Conservation (phyloP, 2,888 invertebrate genomes). For the Pristionchus arcanus region DNA sequence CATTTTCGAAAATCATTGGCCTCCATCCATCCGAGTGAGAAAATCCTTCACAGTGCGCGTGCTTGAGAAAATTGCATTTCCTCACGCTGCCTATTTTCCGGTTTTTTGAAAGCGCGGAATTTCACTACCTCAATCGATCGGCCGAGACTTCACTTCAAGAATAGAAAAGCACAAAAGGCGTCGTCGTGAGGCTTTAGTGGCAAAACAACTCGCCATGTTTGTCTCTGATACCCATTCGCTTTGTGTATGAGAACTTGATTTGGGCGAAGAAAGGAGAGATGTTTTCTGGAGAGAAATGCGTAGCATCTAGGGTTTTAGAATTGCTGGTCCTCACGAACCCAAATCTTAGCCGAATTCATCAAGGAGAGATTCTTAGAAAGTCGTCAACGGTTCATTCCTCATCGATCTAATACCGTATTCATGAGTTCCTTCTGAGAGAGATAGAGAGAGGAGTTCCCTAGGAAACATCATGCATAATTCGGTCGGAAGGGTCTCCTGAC, state of each 20-base stretch:
- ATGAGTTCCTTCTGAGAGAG: not conserved
- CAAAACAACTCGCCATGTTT: conserved; percentile 7
- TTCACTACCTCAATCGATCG: not conserved
- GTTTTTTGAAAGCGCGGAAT: conserved; percentile 26
- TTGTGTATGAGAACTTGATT: conserved; percentile 20
- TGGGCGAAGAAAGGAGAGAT: not conserved
- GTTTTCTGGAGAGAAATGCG: not conserved
- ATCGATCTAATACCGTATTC: not conserved
- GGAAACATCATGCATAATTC: conserved; percentile 1
- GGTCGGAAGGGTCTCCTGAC: not conserved
- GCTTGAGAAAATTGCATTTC: conserved; percentile 38
- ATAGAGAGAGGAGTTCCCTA: not conserved
- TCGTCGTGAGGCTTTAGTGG: not conserved
- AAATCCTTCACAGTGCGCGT: not conserved
- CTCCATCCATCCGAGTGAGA: conserved; percentile 11
- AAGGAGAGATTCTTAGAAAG: not conserved
- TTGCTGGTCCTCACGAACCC: too few relatives aligned
- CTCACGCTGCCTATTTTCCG: conserved; percentile 26
- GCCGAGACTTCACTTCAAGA: not conserved
- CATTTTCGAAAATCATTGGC: conserved; percentile 55
- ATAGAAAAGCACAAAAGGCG: not conserved
- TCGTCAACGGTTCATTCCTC: not conserved
- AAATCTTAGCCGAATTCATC: too few relatives aligned
- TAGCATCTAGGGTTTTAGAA: not conserved
- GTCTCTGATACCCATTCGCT: conserved; percentile 16